Conservation (phyloP, 2,113 vertebrate genomes). For the Nibea albiflora region DNA sequence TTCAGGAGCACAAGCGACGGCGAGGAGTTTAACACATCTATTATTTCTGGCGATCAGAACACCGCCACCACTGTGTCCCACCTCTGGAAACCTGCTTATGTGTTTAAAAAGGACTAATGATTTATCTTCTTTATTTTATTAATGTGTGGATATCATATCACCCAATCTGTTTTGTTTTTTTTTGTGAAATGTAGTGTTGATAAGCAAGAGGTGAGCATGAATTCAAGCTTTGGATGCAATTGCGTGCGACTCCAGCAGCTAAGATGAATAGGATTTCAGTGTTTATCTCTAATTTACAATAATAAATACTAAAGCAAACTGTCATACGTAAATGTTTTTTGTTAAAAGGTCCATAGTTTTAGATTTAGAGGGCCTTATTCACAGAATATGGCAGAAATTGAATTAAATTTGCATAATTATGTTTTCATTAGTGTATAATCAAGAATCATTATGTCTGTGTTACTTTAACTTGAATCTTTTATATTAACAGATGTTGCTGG, state of each 20-base stretch:
- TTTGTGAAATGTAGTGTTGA: not conserved
- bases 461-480: too few relatives aligned
- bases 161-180: not conserved
- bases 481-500: too few relatives aligned
- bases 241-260: not conserved
- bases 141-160: not conserved
- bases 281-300: not conserved
- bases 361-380: too few relatives aligned
- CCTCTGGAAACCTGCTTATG: not conserved
- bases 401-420: too few relatives aligned
- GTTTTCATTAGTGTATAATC: too few relatives aligned
- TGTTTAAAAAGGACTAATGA: not conserved
- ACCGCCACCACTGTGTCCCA: not conserved
- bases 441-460: too few relatives aligned
- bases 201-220: too few relatives aligned
- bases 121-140: not conserved
- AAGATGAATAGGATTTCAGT: not conserved
- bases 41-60: slow-evolving; percentile 31
- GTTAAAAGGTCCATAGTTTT: too few relatives aligned
- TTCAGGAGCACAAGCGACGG: slow-evolving; percentile 33
- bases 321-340: not conserved
- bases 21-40: slow-evolving; percentile 22
- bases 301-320: not conserved
- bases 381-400: too few relatives aligned
- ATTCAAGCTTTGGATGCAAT: not conserved